phyloP scores from a whole-genome alignment of 2,113 vertebrate species.

The Rhipidura dahli region DNA sequence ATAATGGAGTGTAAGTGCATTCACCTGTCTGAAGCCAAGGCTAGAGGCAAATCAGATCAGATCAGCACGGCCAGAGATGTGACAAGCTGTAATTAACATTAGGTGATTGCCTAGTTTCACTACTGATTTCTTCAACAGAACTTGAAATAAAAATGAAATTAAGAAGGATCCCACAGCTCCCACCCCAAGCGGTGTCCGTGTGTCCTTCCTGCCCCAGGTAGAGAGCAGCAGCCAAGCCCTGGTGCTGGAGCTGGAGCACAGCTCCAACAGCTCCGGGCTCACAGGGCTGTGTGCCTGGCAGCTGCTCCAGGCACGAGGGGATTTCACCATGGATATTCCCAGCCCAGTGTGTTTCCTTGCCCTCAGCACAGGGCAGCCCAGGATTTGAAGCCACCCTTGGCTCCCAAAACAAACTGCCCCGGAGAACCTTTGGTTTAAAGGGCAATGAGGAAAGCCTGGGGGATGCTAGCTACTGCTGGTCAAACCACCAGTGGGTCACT shows the following conservation, averaged over 20 bases:
- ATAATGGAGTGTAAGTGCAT: neutral
- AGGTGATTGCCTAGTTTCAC: neutral
- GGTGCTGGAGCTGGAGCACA: accelerated
- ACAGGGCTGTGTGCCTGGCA: accelerated
- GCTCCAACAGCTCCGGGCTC: neutral
- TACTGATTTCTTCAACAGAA: neutral
- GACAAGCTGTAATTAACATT: neutral
- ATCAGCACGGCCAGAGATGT: neutral
- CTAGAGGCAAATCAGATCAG: constrained; percentile 12
- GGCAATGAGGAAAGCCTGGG: neutral
- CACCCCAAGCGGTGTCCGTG: accelerated
- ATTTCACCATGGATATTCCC: neutral
- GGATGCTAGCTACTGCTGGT: neutral
- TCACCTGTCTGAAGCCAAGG: neutral
- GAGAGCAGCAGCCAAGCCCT: neutral
- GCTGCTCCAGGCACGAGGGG: accelerated
- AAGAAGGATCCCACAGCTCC: neutral
- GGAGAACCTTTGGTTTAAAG: neutral
- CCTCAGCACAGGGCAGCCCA: neutral
- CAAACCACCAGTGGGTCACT: neutral
- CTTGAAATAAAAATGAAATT: neutral
- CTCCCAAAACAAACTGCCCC: neutral
- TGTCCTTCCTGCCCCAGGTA: neutral
- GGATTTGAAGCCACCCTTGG: neutral
- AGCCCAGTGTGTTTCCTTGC: accelerated